Evolutionary conservation across 1,140 invertebrate genomes (phyloP).

Genomic region (Potamilus streckersoni): DNA sequence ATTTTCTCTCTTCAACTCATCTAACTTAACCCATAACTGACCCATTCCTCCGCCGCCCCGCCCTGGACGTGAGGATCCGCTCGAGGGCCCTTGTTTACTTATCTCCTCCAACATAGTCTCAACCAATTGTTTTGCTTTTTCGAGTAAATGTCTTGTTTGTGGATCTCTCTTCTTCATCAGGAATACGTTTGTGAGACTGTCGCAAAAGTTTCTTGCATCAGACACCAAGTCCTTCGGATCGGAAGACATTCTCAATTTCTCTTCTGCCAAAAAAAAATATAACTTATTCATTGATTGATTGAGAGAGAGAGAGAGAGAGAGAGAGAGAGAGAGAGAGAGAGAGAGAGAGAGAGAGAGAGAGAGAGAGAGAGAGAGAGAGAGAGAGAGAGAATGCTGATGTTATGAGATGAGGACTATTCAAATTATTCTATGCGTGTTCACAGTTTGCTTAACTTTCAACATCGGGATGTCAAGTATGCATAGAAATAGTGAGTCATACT

Average conservation of each 20-base stretch:
- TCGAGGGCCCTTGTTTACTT: constrained; percentile 15
- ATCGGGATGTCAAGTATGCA: too few relatives aligned
- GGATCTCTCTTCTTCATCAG: constrained; percentile 58
- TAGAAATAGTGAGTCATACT: too few relatives aligned
- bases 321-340: constrained; percentile 10
- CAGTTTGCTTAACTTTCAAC: too few relatives aligned
- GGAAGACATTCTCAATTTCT: background rate
- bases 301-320: constrained; percentile 2
- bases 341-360: constrained; percentile 1
- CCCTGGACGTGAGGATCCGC: constrained; percentile 14
- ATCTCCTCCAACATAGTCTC: constrained; percentile 48
- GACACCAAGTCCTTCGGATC: constrained; percentile 44
- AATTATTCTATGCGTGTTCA: too few relatives aligned
- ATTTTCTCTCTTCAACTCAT: constrained; percentile 62
- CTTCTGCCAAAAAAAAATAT: background rate
- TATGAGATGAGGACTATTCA: too few relatives aligned
- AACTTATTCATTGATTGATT: background rate
- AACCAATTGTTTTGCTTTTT: constrained; percentile 55
- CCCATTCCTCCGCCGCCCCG: constrained; percentile 53
- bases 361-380: constrained; percentile 8
- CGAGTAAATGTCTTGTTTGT: constrained; percentile 56
- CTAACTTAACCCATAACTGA: constrained; percentile 62
- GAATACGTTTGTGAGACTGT: constrained; percentile 56
- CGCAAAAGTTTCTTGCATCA: constrained; percentile 58
- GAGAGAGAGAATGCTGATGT: background rate